These are phyloP conservation scores for Agrotis clavis DNA, from an alignment of 2,888 invertebrate species.

Conservation along the genomic window DNA sequence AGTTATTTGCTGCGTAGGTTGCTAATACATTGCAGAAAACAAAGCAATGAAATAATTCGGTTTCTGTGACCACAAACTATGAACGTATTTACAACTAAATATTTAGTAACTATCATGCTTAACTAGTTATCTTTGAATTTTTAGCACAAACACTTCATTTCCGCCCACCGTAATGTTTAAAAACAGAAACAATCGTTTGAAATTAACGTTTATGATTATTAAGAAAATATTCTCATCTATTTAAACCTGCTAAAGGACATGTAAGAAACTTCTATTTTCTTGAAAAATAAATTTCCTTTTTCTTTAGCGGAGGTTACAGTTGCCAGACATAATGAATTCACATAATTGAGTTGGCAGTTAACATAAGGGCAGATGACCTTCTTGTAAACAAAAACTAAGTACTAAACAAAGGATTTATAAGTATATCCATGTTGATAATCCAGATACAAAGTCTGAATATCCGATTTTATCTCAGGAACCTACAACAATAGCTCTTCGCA, in stretches of 20 bases:
- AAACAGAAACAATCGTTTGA: background rate
- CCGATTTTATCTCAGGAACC: slow-evolving; percentile 1
- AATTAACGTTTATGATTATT: background rate
- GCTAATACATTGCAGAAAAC: slow-evolving; percentile 38
- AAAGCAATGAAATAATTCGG: slow-evolving; percentile 32
- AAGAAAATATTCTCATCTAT: too few species aligned
- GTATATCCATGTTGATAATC: slow-evolving; percentile 11
- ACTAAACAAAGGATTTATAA: slow-evolving; percentile 25
- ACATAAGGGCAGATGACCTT: slow-evolving; percentile 21
- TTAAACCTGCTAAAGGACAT: too few species aligned
- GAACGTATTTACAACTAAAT: slow-evolving; percentile 1
- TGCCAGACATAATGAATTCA: background rate
- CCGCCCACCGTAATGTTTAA: background rate
- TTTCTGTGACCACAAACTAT: slow-evolving; percentile 7
- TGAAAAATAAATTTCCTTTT: background rate
- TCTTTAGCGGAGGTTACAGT: background rate
- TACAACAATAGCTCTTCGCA: background rate
- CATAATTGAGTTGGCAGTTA: background rate
- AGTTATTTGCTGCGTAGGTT: slow-evolving; percentile 31
- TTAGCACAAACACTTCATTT: background rate
- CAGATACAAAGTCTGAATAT: slow-evolving; percentile 18
- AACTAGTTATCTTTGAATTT: slow-evolving; percentile 15
- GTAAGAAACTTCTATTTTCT: background rate
- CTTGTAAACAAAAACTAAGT: slow-evolving; percentile 1
- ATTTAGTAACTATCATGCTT: background rate